A percentile compares a stretch with the other conserved stretches of the same genome.
phyloP scores from a whole-genome alignment of 30 jellyfish, hydroid and myxozoan genomes.

The Nemopilema nomurai region DNA sequence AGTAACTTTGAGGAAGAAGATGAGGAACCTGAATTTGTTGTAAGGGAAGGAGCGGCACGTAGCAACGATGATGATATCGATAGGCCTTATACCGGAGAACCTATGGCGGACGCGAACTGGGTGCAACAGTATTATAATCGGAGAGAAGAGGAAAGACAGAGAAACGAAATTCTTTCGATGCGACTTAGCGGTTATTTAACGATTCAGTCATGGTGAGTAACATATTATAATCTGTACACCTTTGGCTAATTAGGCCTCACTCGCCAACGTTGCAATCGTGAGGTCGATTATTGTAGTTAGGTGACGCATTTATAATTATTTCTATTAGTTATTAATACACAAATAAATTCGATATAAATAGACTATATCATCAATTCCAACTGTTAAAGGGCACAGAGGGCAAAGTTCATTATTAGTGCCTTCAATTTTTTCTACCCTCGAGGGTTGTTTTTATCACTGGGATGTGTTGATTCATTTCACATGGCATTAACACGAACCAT shows the following conservation, averaged over 20 bases:
- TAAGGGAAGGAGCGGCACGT: background rate
- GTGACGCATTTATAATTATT: background rate
- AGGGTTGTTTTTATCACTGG: background rate
- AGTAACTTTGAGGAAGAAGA: background rate
- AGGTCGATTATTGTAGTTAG: background rate
- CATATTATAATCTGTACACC: background rate
- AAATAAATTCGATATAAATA: background rate
- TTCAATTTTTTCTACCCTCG: background rate
- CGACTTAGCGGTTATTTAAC: constrained; percentile 7
- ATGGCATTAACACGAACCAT: background rate
- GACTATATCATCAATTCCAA: background rate
- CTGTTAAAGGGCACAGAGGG: background rate
- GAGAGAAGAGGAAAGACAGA: constrained; percentile 20
- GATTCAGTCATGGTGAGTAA: constrained; percentile 3
- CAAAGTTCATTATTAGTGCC: background rate
- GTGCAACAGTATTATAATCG: background rate
- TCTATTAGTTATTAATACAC: background rate
- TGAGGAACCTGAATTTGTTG: background rate
- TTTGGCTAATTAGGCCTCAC: background rate
- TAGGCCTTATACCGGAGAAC: constrained; percentile 12
- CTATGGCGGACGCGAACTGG: constrained; percentile 18
- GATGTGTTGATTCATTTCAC: background rate
- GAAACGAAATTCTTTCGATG: constrained; percentile 6
- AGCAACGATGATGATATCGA: constrained; percentile 13
- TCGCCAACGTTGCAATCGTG: background rate